These are phyloP conservation scores for Theretra japonica DNA, from an alignment of 2,888 invertebrate species.

Conservation along the genomic window DNA sequence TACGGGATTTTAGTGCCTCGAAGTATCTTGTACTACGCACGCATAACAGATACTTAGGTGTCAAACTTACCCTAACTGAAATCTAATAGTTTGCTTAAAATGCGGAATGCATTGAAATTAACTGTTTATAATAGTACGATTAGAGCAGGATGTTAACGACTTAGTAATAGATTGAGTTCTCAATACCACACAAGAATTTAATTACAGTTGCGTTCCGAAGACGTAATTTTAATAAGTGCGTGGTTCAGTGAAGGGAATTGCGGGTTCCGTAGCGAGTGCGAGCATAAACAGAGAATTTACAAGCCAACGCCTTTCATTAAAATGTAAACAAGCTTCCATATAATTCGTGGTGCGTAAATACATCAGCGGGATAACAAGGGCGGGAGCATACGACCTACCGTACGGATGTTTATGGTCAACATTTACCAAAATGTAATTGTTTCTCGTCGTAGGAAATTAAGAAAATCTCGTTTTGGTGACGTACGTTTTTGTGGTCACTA, in stretches of 20 bases:
- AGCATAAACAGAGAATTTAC: constrained; percentile 65
- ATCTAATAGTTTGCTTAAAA: not conserved
- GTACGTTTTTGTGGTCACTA: not conserved
- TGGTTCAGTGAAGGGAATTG: constrained; percentile 49
- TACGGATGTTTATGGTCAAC: constrained; percentile 65
- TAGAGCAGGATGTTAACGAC: not conserved
- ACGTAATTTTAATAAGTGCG: constrained; percentile 49
- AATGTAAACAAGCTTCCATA: constrained; percentile 74
- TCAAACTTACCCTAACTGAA: not conserved
- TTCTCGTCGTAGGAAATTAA: constrained; percentile 48
- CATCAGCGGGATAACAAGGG: constrained; percentile 58
- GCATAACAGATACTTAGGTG: not conserved
- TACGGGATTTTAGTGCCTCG: constrained; percentile 3
- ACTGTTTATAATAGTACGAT: not conserved
- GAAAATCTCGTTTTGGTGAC: constrained; percentile 42
- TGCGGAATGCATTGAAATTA: not conserved
- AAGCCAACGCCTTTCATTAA: constrained; percentile 69
- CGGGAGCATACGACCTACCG: constrained; percentile 46
- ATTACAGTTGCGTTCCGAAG: constrained; percentile 50
- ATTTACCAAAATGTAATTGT: constrained; percentile 63
- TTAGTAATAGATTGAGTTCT: not conserved
- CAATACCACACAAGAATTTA: constrained; percentile 39
- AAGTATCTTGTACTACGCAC: constrained; percentile 8
- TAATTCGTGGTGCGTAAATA: constrained; percentile 69
- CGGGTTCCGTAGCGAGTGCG: constrained; percentile 48